Conservation (phyloP, 2,797 vertebrate species). For the Tadarida brasiliensis region DNA sequence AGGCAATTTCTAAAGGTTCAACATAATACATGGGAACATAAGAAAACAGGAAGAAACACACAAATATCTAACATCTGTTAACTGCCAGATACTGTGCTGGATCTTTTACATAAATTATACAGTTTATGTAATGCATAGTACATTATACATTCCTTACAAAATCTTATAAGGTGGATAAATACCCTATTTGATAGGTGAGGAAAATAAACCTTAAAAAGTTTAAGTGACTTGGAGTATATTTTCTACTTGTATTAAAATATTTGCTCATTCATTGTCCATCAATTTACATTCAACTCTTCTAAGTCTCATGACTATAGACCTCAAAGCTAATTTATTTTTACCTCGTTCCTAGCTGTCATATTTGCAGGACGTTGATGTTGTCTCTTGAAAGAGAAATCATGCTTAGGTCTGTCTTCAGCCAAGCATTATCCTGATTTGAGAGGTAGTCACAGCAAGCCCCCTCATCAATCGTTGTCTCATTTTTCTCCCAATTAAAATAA, state of each 20-base stretch:
- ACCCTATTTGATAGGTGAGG: background rate
- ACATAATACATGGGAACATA: background rate
- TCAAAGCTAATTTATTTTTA: background rate
- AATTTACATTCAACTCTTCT: background rate
- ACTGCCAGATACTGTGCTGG: background rate
- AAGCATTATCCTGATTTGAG: background rate
- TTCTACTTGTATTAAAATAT: conserved; percentile 32
- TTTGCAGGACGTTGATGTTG: background rate
- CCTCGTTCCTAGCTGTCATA: background rate
- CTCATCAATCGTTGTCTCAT: conserved; percentile 3
- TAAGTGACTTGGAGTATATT: background rate
- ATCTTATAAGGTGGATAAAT: background rate
- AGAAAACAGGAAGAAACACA: background rate
- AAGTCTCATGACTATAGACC: background rate
- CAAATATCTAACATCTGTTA: background rate
- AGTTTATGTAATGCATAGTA: background rate
- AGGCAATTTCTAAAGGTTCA: background rate
- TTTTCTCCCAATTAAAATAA: conserved; percentile 28
- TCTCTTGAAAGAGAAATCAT: background rate
- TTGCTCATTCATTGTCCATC: background rate
- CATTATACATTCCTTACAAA: background rate
- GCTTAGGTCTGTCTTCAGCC: background rate
- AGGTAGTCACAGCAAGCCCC: background rate
- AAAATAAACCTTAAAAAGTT: background rate
- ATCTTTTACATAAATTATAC: conserved; percentile 15